Conservation (phyloP, 1,140 invertebrate genomes). For the Euura saliciscinereae region DNA sequence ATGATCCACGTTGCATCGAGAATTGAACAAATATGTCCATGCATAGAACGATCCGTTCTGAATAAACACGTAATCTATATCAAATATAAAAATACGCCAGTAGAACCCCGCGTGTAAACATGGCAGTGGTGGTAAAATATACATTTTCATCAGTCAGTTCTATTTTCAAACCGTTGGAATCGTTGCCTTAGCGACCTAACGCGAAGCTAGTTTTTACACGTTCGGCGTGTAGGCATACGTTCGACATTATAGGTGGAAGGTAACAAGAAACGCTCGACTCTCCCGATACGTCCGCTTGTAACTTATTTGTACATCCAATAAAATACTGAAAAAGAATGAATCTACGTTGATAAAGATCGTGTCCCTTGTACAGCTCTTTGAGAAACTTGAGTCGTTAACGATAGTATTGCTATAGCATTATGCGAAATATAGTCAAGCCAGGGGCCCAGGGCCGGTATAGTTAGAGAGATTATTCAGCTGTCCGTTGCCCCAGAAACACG, state of each 20-base stretch:
- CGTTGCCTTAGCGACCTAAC: background rate
- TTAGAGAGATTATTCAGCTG: background rate
- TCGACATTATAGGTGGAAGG: background rate
- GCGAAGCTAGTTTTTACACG: background rate
- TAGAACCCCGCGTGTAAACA: background rate
- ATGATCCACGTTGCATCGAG: too few relatives aligned
- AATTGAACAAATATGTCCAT: too few relatives aligned
- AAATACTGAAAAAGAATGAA: too few relatives aligned
- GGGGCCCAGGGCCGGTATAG: too few relatives aligned
- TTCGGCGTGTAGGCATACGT: background rate
- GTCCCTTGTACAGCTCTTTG: too few relatives aligned
- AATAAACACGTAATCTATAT: background rate
- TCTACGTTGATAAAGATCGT: too few relatives aligned
- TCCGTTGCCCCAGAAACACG: background rate
- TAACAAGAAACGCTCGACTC: background rate
- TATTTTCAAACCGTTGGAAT: background rate
- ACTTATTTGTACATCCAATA: background rate
- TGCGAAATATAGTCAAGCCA: too few relatives aligned
- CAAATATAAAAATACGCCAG: background rate
- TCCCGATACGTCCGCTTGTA: background rate
- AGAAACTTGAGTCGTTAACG: too few relatives aligned
- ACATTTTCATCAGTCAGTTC: constrained; percentile 1
- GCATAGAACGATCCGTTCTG: too few relatives aligned
- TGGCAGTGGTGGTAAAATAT: background rate
- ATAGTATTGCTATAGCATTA: too few relatives aligned